Evolutionary conservation across 1,140 invertebrate genomes (phyloP).

Genomic region (Watersipora subatra): DNA sequence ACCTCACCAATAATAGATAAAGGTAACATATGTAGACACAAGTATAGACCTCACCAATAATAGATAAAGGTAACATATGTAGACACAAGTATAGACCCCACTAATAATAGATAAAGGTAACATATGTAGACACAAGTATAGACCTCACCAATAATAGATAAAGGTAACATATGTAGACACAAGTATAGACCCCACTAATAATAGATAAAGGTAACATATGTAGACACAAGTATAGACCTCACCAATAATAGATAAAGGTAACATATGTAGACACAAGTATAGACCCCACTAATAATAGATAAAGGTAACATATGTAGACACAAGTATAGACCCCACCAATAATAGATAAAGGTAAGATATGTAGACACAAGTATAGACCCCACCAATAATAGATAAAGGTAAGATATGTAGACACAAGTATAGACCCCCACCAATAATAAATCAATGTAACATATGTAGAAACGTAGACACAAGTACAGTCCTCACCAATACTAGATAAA

Average conservation of each 20-base stretch:
- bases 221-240: too few species aligned
- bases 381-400: conserved; percentile 75
- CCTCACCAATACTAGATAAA: conserved; percentile 75
- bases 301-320: conserved; percentile 49
- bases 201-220: conserved; percentile 59
- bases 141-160: conserved; percentile 77
- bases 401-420: too few species aligned
- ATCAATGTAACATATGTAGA: conserved; percentile 54
- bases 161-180: conserved; percentile 48
- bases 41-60: conserved; percentile 78
- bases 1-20: conserved; percentile 75
- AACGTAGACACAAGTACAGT: conserved; percentile 85
- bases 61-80: conserved; percentile 58
- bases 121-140: too few species aligned
- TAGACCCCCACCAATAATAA: conserved; percentile 73
- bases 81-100: conserved; percentile 83
- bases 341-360: conserved; percentile 59
- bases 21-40: conserved; percentile 56
- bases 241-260: conserved; percentile 71
- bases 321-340: conserved; percentile 78
- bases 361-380: too few species aligned
- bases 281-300: conserved; percentile 77
- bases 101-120: conserved; percentile 71
- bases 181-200: conserved; percentile 73
- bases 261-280: too few species aligned